Evolutionary conservation across 2,888 invertebrate species (phyloP).

Genomic region (Cacoxenus indagator): DNA sequence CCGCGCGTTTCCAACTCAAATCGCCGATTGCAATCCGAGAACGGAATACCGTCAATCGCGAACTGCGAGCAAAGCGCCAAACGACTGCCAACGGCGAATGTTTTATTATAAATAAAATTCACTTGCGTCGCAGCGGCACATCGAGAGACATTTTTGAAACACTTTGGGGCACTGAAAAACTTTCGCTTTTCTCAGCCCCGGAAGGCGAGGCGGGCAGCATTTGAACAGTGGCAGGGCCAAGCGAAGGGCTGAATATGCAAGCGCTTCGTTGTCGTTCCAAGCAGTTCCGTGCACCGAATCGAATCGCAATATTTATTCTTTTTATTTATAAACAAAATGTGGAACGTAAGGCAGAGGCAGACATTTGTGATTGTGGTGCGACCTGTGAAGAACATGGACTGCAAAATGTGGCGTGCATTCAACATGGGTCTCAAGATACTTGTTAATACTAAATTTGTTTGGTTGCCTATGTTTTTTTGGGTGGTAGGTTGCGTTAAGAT

Average conservation of each 20-base stretch:
- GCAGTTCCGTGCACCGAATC: slow-evolving; percentile 64
- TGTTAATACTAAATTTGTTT: background rate
- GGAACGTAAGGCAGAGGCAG: slow-evolving; percentile 41
- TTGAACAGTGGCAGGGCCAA: background rate
- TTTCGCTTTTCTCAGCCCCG: slow-evolving; percentile 16
- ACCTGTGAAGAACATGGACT: background rate
- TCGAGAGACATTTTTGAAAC: background rate
- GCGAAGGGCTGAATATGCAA: slow-evolving; percentile 46
- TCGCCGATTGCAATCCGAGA: slow-evolving; percentile 7
- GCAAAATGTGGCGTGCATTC: slow-evolving; percentile 49
- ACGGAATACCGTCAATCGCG: background rate
- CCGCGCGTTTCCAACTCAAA: background rate
- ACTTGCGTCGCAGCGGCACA: background rate
- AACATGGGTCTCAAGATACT: background rate
- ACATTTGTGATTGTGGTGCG: slow-evolving; percentile 17
- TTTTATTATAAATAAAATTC: slow-evolving; percentile 63
- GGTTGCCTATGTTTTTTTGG: background rate
- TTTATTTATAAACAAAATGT: slow-evolving; percentile 63
- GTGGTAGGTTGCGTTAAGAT: no score
- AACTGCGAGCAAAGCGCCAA: slow-evolving; percentile 3
- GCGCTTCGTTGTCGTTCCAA: slow-evolving; percentile 52
- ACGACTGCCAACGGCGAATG: slow-evolving; percentile 54
- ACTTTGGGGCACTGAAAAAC: slow-evolving; percentile 3
- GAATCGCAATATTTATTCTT: slow-evolving; percentile 23
- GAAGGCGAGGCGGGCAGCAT: background rate